A percentile compares a stretch with the other conserved stretches of the same genome.
Evolutionary conservation across 2,113 vertebrate genomes (phyloP).

Genomic region (Phrynocephalus versicolor): DNA sequence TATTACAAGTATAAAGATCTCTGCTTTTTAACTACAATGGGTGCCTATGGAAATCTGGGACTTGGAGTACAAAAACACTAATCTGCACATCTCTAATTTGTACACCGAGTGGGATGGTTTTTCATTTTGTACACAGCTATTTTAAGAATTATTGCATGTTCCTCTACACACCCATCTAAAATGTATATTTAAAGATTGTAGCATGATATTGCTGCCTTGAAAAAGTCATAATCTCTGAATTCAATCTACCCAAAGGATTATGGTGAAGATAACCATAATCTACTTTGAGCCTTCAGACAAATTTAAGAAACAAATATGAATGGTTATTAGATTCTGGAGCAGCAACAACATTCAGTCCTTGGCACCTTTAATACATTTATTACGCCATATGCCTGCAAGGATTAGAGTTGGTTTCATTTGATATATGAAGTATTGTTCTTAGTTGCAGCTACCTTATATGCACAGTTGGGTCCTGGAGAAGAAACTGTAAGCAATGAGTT

Average conservation of each 20-base stretch:
- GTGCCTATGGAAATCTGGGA: no score
- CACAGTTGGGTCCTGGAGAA: not conserved
- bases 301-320: not conserved
- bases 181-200: not conserved
- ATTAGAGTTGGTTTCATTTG: not conserved
- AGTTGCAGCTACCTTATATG: not conserved
- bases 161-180: no score
- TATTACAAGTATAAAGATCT: no score
- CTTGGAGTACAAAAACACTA: no score
- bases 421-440: not conserved
- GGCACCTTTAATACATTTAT: not conserved
- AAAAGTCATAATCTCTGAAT: not conserved
- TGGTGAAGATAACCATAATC: not conserved
- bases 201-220: not conserved
- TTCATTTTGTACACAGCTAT: not conserved
- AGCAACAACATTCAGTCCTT: not conserved
- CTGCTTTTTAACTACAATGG: no score
- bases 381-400: not conserved
- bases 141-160: not conserved
- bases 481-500: not conserved
- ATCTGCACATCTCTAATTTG: no score
- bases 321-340: not conserved
- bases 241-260: not conserved
- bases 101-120: no score
- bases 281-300: not conserved